A percentile compares a stretch with the other conserved stretches of the same genome.
These are phyloP conservation scores for Entomyzon cyanotis DNA, from an alignment of 2,113 vertebrate genomes.

Conservation along the genomic window DNA sequence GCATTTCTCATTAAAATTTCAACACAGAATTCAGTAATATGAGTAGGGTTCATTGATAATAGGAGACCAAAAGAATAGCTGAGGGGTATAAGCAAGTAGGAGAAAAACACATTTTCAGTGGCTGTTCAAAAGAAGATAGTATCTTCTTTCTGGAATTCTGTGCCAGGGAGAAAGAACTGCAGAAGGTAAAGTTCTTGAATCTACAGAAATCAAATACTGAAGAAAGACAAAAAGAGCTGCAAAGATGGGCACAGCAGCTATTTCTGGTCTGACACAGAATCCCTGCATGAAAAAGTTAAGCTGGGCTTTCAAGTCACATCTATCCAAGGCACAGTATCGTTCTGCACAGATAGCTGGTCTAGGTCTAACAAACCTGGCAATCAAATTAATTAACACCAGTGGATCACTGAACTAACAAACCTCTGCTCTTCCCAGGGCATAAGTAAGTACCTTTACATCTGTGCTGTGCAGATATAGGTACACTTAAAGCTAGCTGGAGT, in stretches of 20 bases:
- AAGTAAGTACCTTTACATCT: neutral
- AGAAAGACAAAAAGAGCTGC: conserved; percentile 16
- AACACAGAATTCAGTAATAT: neutral
- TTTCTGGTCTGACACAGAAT: neutral
- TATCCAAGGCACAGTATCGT: neutral
- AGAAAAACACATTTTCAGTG: conserved; percentile 3
- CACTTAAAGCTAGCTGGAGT: neutral
- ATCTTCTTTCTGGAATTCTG: neutral
- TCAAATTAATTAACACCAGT: conserved; percentile 18
- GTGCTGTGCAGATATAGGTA: neutral
- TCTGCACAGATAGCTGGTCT: conserved; percentile 6
- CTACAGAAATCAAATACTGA: neutral
- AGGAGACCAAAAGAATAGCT: neutral
- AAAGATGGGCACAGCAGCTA: neutral
- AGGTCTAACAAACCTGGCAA: conserved; percentile 22
- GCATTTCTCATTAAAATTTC: conserved; percentile 3
- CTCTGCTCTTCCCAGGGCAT: neutral
- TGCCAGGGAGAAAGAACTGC: neutral
- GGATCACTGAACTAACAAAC: conserved; percentile 18
- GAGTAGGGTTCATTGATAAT: neutral
- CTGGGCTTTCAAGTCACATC: neutral
- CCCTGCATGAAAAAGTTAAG: neutral
- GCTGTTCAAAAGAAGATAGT: neutral
- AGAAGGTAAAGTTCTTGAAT: neutral
- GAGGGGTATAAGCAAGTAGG: neutral